Base-by-base conservation (phyloP, 2,888 invertebrate species). In the Brenthis daphne region DNA sequence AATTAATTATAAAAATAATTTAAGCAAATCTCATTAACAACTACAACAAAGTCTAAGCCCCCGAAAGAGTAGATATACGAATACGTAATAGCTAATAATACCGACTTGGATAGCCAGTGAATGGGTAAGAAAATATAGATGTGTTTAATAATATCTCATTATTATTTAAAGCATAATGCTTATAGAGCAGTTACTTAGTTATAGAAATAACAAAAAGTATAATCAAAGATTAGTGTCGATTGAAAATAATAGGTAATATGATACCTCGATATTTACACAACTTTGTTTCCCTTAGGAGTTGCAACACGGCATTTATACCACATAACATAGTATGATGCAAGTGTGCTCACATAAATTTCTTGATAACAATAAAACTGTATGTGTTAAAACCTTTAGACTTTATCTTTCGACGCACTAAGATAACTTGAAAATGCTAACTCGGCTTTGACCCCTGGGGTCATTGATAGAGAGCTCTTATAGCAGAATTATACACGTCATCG, bases 211-310 rank as follows among this genome's bases (percentile, higher is more conserved):
- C 16, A n/a, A 54, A 43, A 20, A 16, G 51, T 54, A 64, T 37
- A 48, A 24, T 43, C 2, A 57, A 51, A 51, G 43, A 24, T 43
- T 16, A 16, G 16, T 29, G 16, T 66, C 48, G 14, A 55, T 54
- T 55, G 55, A 37, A 65, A 51, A 20, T 65, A 61, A 61, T 67
- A 37, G 67, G 60, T 61, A 55, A 67, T 63, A 48, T 61, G 85
- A 82, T 54, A 63, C 37, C 24, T 20, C 54, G 37, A 33, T 66
- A 57, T 63, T 57, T 85, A 85, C 77, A 81, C 78, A 79, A 77
- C 80, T 51, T 47, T 33, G 58, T 64, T 58, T 64, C 64, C 58
- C 65, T 63, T 66, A 51, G 65, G 66, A 61, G 57, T 60, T 56
- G 51, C 56, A 69, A 69, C 51, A 63, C 69, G 13, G 57, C 63